Base-by-base conservation (phyloP, 2,888 invertebrate species). In the Ichneumoninae sp. region DNA sequence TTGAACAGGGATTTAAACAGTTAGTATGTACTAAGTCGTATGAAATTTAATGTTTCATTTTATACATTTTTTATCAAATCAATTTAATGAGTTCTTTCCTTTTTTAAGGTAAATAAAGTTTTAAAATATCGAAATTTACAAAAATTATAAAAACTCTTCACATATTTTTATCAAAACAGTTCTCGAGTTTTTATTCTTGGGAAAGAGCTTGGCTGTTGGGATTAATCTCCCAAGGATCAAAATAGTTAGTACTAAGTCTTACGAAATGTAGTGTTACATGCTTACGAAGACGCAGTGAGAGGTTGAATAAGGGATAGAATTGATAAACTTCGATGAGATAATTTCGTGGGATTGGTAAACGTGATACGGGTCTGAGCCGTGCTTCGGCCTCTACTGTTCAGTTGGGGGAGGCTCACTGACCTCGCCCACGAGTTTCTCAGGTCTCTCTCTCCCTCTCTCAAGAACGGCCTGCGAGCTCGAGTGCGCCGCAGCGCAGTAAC, bases 361-460 rank as follows among this genome's bases (percentile, higher is more conserved):
- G 60, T n/a, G 60, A 62, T 62, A 62, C 60, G 33, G 33, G 16
- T 30, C 22, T 4, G 60, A 60, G 60, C 26, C 1, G 26, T 79
- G 52, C 57, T 70, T 65, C 57, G 57, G 62, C 40, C 66, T 82
- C 79, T 70, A 66, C 74, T 65, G 76, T 79, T 75, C 69, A n/a
- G 82, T 74, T 69, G 68, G 80, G 76, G 80, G 85, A 82, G 80
- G 84, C 85, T 79, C 85, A 86, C 86, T 86, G 86, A 86, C 86
- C 86, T 87, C 85, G 80, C 79, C 84, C 80, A 86, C 86, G 57
- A 80, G 81, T 86, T 77, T 86, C 80, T 82, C 72, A 54, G 50
- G n/a, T 80, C 71, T 40, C 60, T 74, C 50, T 8, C 40, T 40
- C 40, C 8, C 40, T 40, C 8, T 44, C 19, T 19, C 22, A 13